Base-by-base conservation (phyloP, 2,797 vertebrate species). In the Halcyon badia region DNA sequence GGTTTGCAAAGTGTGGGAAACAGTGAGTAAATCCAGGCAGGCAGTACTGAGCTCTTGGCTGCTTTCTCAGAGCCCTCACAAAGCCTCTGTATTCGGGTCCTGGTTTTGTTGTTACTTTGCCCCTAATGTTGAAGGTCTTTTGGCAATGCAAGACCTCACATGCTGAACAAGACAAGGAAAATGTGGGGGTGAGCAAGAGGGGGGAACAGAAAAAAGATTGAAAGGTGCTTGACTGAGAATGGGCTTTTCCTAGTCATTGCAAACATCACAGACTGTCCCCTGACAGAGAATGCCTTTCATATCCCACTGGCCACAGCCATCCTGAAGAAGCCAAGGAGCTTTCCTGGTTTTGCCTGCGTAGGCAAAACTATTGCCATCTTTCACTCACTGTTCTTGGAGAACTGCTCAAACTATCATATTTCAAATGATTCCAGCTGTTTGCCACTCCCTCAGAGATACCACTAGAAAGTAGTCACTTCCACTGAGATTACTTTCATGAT, bases 401-500 rank as follows among this genome's bases (percentile, higher is more conserved):
- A 4, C 70, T 80, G 70, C 92, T 94, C 83, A 20, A 64, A 64
- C 35, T 65, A 33, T 75, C 42, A 10, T 6, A 31, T 72, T 80
- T 37, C 2, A 11, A 89, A 83, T 64, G 18, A 72, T 89, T 93
- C 87, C 94, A 96, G 95, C 94, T 93, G 93, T 61, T 95, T 61
- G 66, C 75, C 81, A 72, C 89, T 79, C 87, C 90, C 86, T 87
- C 75, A 9, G 81, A 92, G 91, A 90, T 62, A 94, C 9, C 71
- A 94, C 89, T 84, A 90, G 80, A 89, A 85, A 91, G 69, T 18
- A 89, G 68, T 80, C 1, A 1, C 56, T 97, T 94, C 71, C 75
- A 79, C 70, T 77, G 77, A 95, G 70, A 90, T 92, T 85, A 72
- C 41, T 92, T 87, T 46, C 90, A 75, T 87, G 91, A 87, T 96